These are phyloP conservation scores for Chlorops oryzae DNA, from an alignment of 1,140 invertebrate genomes.

Conservation along the genomic window DNA sequence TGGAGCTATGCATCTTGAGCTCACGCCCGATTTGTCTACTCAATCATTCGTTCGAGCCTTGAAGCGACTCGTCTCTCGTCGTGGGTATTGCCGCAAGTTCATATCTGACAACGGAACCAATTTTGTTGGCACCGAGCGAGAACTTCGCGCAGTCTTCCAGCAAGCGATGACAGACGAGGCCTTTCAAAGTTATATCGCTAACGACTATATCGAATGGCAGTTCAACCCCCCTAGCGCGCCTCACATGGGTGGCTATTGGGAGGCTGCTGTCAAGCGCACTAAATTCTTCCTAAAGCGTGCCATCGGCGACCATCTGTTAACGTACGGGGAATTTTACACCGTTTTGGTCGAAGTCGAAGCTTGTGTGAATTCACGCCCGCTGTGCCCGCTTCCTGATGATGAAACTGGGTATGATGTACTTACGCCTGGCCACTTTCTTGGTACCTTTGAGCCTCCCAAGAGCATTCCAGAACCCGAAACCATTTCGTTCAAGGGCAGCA, in stretches of 20 bases:
- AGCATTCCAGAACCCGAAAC: neutral
- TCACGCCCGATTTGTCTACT: no score
- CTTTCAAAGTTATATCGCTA: neutral
- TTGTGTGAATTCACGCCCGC: no score
- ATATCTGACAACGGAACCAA: no score
- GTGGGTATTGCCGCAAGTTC: no score
- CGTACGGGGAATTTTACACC: slow-evolving; percentile 27
- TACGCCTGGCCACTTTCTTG: slow-evolving; percentile 19
- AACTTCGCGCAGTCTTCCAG: slow-evolving; percentile 2
- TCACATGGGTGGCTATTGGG: slow-evolving; percentile 42
- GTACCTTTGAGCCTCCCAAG: slow-evolving; percentile 32
- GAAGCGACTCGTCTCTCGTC: no score
- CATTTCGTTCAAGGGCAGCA: neutral
- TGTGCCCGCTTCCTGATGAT: slow-evolving; percentile 31
- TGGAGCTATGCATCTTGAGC: neutral
- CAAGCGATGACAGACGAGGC: slow-evolving; percentile 7
- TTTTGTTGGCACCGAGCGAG: neutral
- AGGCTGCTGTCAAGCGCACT: slow-evolving; percentile 31
- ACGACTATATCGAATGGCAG: slow-evolving; percentile 19
- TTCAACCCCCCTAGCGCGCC: slow-evolving; percentile 12
- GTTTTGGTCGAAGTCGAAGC: slow-evolving; percentile 20
- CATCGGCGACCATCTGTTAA: slow-evolving; percentile 25
- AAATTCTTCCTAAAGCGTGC: slow-evolving; percentile 32
- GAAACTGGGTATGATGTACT: slow-evolving; percentile 24
- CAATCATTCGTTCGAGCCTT: no score